A percentile compares a stretch with the other conserved stretches of the same genome.
phyloP scores from a whole-genome alignment of 2,888 invertebrate genomes.

The Globia sparganii region DNA sequence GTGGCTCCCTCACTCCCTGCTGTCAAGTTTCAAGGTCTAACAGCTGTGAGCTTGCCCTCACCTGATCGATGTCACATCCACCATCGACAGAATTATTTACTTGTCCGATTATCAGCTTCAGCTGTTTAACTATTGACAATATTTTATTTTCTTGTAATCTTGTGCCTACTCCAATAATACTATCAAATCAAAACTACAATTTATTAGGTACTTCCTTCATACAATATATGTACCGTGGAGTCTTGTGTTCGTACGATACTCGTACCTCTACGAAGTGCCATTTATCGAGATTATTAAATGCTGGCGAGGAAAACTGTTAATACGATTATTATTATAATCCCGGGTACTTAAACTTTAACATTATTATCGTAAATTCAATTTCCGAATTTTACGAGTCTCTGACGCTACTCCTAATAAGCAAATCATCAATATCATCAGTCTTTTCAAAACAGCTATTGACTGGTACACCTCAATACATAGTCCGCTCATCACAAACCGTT shows the following conservation, averaged over 20 bases:
- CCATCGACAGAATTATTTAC: slow-evolving; percentile 22
- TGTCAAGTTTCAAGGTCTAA: slow-evolving; percentile 60
- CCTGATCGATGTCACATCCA: slow-evolving; percentile 53
- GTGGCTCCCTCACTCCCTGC: slow-evolving; percentile 40
- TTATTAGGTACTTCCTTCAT: not conserved
- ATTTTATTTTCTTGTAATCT: not conserved
- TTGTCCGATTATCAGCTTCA: not conserved
- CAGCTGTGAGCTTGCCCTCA: slow-evolving; percentile 55
- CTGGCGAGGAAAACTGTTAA: slow-evolving; percentile 1
- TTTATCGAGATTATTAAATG: not conserved
- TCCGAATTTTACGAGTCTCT: slow-evolving; percentile 1
- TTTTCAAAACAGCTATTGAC: not conserved
- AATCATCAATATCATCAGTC: not conserved
- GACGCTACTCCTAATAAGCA: not conserved
- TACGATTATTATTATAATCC: not conserved
- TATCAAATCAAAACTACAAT: not conserved
- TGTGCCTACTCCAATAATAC: not conserved
- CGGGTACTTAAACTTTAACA: slow-evolving; percentile 1
- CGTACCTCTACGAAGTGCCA: not conserved
- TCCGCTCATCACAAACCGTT: slow-evolving; percentile 29
- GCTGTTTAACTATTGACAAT: not conserved
- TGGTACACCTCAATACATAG: slow-evolving; percentile 10
- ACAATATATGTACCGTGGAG: not conserved
- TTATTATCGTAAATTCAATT: not conserved
- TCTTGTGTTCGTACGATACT: not conserved